phyloP scores from a whole-genome alignment of 2,797 vertebrate species.

The Lacerta viridis region DNA sequence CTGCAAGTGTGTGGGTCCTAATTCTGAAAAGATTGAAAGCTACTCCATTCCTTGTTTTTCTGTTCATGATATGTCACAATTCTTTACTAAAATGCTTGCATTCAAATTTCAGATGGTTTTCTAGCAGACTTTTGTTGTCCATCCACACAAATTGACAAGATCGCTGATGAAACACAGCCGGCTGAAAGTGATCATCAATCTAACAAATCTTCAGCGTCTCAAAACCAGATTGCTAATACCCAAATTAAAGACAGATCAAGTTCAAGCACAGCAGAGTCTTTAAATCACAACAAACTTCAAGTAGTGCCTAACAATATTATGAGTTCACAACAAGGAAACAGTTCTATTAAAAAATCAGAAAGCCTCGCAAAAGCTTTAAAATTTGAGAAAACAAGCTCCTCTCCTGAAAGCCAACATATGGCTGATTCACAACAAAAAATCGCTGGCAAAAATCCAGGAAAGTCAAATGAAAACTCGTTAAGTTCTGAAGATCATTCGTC shows the following conservation, averaged over 20 bases:
- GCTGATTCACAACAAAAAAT: constrained; percentile 73
- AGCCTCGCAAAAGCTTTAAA: constrained; percentile 80
- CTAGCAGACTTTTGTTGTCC: constrained; percentile 96
- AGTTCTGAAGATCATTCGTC: constrained; percentile 73
- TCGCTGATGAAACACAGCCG: constrained; percentile 74
- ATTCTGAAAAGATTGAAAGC: not conserved
- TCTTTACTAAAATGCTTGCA: constrained; percentile 30
- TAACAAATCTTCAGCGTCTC: constrained; percentile 71
- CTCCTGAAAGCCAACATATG: constrained; percentile 71
- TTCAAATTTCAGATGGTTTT: constrained; percentile 88
- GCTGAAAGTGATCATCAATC: constrained; percentile 72
- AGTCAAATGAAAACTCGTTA: constrained; percentile 73
- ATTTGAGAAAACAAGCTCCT: constrained; percentile 77
- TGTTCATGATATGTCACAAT: constrained; percentile 1
- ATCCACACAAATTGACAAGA: constrained; percentile 81
- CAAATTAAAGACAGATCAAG: constrained; percentile 79
- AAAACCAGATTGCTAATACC: constrained; percentile 71
- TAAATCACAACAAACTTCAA: constrained; percentile 78
- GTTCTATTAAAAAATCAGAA: constrained; percentile 76
- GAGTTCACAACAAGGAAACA: constrained; percentile 78
- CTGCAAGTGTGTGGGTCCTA: not conserved
- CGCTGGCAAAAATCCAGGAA: constrained; percentile 69
- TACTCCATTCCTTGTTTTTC: not conserved
- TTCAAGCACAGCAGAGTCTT: constrained; percentile 71
- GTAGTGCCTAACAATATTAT: constrained; percentile 85